Conservation (phyloP, 2,888 invertebrate genomes). For the Scaptomyza caliginosa region DNA sequence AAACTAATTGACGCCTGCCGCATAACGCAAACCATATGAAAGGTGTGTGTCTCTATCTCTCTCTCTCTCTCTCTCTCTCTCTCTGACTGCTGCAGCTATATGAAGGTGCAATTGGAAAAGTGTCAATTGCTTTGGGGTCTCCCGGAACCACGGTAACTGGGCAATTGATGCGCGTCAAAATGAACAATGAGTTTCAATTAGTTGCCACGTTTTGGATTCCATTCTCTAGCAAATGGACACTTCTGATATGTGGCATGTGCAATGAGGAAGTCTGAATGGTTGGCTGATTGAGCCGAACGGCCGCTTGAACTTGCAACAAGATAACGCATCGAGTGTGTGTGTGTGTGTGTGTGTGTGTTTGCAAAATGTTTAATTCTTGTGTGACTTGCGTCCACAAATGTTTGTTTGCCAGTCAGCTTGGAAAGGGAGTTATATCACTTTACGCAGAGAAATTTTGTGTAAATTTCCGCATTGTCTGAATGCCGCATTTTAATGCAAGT, state of each 20-base stretch:
- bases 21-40: slow-evolving; percentile 43
- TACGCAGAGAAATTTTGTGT: too few species aligned
- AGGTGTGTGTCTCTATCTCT: slow-evolving; percentile 57
- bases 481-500: slow-evolving; percentile 23
- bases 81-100: background rate
- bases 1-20: slow-evolving; percentile 77
- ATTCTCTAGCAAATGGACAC: slow-evolving; percentile 40
- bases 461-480: slow-evolving; percentile 40
- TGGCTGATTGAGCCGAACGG: slow-evolving; percentile 65
- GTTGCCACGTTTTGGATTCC: slow-evolving; percentile 45
- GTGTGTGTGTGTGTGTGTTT: slow-evolving; percentile 23
- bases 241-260: slow-evolving; percentile 41
- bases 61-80: background rate
- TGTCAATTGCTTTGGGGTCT: slow-evolving; percentile 66
- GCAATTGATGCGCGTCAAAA: slow-evolving; percentile 79
- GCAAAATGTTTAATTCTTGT: slow-evolving; percentile 2
- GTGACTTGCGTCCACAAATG: background rate
- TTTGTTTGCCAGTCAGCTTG: too few species aligned
- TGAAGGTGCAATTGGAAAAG: slow-evolving; percentile 78
- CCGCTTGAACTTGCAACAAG: slow-evolving; percentile 52
- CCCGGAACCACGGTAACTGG: slow-evolving; percentile 9
- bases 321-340: background rate
- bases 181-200: slow-evolving; percentile 79
- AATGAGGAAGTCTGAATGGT: slow-evolving; percentile 73
- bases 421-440: too few species aligned